These are phyloP conservation scores for Anthonomus grandis DNA, from an alignment of 1,140 invertebrate genomes.

Conservation along the genomic window DNA sequence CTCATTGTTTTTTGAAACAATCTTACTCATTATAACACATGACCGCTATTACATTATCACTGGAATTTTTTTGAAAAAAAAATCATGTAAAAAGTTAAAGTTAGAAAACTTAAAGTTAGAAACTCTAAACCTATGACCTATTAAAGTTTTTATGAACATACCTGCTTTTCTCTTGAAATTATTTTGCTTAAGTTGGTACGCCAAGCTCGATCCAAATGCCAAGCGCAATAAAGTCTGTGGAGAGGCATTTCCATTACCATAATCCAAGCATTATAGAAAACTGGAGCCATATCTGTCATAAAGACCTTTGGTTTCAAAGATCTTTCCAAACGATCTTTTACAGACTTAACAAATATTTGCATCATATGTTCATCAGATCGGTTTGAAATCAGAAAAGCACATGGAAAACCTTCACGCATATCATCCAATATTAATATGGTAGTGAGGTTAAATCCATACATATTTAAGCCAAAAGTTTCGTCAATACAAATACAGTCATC, in stretches of 20 bases:
- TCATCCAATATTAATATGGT: slow-evolving; percentile 20
- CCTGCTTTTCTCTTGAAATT: slow-evolving; percentile 13
- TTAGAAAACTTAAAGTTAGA: no score
- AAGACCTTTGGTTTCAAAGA: slow-evolving; percentile 3
- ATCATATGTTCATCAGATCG: slow-evolving; percentile 3
- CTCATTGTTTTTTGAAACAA: no score
- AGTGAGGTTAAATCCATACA: slow-evolving; percentile 17
- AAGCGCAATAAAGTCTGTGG: slow-evolving; percentile 5
- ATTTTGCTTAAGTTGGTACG: slow-evolving; percentile 11
- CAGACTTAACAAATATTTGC: slow-evolving; percentile 3
- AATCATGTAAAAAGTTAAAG: no score
- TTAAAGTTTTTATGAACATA: no score
- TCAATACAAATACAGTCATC: slow-evolving; percentile 27
- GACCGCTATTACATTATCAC: no score
- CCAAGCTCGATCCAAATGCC: slow-evolving; percentile 14
- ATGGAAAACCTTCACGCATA: slow-evolving; percentile 10
- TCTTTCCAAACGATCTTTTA: not conserved
- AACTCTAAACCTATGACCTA: no score
- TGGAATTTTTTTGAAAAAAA: not conserved
- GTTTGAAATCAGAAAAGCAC: slow-evolving; percentile 18
- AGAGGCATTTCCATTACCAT: slow-evolving; percentile 12
- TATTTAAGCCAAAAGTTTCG: slow-evolving; percentile 21
- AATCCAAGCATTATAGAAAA: slow-evolving; percentile 21
- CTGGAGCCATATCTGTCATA: slow-evolving; percentile 12
- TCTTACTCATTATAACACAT: no score